These are phyloP conservation scores for Plebejus anna DNA, from an alignment of 2,888 invertebrate species.

Conservation along the genomic window DNA sequence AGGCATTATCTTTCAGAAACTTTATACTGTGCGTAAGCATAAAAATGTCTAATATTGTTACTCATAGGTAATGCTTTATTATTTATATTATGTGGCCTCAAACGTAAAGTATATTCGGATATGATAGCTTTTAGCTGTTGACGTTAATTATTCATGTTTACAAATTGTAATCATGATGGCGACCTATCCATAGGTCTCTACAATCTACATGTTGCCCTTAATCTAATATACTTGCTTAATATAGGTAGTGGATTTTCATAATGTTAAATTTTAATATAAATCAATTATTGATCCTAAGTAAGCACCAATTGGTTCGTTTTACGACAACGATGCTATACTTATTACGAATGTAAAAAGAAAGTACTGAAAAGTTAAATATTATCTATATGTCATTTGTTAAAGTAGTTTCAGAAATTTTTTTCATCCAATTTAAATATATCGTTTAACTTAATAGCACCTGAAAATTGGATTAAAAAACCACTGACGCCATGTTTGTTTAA, in stretches of 20 bases:
- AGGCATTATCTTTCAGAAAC: neutral
- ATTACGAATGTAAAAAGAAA: neutral
- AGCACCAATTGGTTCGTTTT: neutral
- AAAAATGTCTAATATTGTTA: no score
- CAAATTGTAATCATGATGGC: no score
- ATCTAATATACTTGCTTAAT: no score
- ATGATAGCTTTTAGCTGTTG: no score
- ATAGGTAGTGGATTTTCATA: neutral
- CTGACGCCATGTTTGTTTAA: slow-evolving; percentile 6
- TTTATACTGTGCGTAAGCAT: neutral
- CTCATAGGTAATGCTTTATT: no score
- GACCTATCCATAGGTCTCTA: no score
- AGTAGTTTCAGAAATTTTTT: neutral
- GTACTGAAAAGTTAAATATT: neutral
- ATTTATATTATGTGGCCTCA: no score
- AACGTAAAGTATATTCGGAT: no score
- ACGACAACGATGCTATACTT: neutral
- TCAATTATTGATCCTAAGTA: neutral
- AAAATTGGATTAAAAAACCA: neutral
- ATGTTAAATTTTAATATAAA: neutral
- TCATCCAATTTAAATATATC: neutral
- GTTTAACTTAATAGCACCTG: neutral
- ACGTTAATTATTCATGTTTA: no score
- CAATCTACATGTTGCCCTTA: no score
- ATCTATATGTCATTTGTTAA: neutral